Percentiles rank a stretch among this genome's conserved stretches.
Evolutionary conservation across 2,797 vertebrate species (phyloP).

Genomic region (Craterocephalus amniculus): DNA sequence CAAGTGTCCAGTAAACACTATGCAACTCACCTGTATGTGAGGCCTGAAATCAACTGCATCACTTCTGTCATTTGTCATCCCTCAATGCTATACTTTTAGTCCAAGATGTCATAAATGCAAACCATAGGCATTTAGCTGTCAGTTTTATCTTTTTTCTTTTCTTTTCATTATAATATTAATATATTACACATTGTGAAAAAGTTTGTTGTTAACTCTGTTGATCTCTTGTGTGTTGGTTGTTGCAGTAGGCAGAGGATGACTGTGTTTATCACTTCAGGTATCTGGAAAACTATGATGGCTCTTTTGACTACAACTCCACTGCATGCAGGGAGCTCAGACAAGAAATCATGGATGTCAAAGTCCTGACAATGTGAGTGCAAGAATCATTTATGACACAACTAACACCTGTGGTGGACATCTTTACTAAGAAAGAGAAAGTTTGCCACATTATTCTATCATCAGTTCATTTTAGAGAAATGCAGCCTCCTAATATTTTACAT

Average conservation of each 20-base stretch:
- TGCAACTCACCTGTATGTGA: constrained; percentile 53
- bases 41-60: constrained; percentile 52
- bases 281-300: constrained; percentile 93
- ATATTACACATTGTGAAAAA: not conserved
- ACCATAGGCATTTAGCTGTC: constrained; percentile 35
- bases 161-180: constrained; percentile 3
- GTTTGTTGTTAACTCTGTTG: constrained; percentile 41
- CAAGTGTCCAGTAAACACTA: constrained; percentile 64
- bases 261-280: constrained; percentile 87
- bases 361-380: constrained; percentile 95
- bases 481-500: not conserved
- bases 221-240: constrained; percentile 33
- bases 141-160: constrained; percentile 34
- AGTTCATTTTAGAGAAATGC: not conserved
- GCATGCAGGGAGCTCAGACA: constrained; percentile 94
- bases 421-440: not conserved
- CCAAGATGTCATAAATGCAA: constrained; percentile 43
- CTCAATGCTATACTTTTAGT: constrained; percentile 54
- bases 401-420: not conserved
- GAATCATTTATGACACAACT: not conserved
- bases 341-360: constrained; percentile 95
- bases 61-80: constrained; percentile 68
- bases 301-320: constrained; percentile 93
- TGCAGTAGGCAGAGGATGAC: constrained; percentile 67
- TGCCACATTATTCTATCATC: not conserved